phyloP scores from a whole-genome alignment of 2,113 vertebrate species.

The Myiagra hebetior region DNA sequence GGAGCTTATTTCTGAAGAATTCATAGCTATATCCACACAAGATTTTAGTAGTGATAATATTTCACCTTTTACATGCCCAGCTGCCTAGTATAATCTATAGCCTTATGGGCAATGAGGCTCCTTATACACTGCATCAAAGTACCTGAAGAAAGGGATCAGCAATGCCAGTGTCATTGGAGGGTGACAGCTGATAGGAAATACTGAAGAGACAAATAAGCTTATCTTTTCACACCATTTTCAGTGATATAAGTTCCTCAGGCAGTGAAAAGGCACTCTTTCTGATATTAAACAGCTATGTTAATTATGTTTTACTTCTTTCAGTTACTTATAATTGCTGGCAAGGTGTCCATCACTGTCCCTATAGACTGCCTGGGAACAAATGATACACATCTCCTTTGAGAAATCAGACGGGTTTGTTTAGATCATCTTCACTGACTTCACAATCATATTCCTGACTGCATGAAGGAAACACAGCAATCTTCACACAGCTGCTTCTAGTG shows the following conservation, averaged over 20 bases:
- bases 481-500: background rate
- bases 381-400: background rate
- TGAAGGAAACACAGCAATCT: background rate
- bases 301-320: background rate
- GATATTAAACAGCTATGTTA: background rate
- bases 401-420: background rate
- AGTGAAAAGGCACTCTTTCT: background rate
- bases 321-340: background rate
- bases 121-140: background rate
- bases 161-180: background rate
- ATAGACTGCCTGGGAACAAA: background rate
- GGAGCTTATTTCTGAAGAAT: background rate
- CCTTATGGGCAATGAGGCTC: background rate
- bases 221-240: background rate
- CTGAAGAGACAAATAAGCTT: background rate
- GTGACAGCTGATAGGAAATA: background rate
- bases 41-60: background rate
- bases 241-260: background rate
- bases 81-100: background rate
- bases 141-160: background rate
- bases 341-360: background rate
- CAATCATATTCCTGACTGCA: background rate
- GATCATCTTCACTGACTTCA: background rate
- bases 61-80: background rate
- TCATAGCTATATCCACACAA: background rate